A percentile compares a stretch with the other conserved stretches of the same genome.
These are phyloP conservation scores for Fissipunctia ypsillon DNA, from an alignment of 2,888 invertebrate species.

Conservation along the genomic window DNA sequence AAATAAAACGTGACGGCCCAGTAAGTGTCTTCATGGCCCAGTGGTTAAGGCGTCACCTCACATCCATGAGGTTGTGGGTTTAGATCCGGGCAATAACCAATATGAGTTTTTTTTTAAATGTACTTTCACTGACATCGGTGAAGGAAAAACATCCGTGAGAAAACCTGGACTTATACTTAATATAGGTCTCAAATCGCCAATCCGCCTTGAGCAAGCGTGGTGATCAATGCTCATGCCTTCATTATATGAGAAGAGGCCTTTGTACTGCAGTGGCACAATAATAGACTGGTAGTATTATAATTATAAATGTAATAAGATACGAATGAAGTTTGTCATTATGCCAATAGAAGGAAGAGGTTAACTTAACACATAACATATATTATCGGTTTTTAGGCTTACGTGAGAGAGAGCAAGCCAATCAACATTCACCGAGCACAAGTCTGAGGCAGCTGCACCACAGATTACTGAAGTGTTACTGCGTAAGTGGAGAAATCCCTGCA, in stretches of 20 bases:
- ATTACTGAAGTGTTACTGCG: constrained; percentile 17
- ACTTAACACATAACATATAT: not conserved
- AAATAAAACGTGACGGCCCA: not conserved
- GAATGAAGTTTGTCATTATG: not conserved
- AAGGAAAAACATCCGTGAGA: not conserved
- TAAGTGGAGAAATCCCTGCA: not conserved
- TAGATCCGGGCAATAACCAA: not conserved
- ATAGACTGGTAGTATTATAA: not conserved
- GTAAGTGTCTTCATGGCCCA: not conserved
- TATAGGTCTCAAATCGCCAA: not conserved
- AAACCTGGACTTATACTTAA: not conserved
- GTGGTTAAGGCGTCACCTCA: not conserved
- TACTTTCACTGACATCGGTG: not conserved
- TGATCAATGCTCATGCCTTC: not conserved
- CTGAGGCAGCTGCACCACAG: constrained; percentile 6
- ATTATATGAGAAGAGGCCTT: not conserved
- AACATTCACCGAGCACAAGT: not conserved
- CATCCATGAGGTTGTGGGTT: not conserved
- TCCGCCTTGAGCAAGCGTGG: not conserved
- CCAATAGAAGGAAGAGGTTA: not conserved
- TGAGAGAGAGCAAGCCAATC: constrained; percentile 1
- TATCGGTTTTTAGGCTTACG: constrained; percentile 4
- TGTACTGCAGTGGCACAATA: not conserved
- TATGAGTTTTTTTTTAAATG: not conserved
- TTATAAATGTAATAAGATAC: not conserved